A percentile compares a stretch with the other conserved stretches of the same genome.
phyloP scores from a whole-genome alignment of 2,797 vertebrate species.

The Danio choprae region DNA sequence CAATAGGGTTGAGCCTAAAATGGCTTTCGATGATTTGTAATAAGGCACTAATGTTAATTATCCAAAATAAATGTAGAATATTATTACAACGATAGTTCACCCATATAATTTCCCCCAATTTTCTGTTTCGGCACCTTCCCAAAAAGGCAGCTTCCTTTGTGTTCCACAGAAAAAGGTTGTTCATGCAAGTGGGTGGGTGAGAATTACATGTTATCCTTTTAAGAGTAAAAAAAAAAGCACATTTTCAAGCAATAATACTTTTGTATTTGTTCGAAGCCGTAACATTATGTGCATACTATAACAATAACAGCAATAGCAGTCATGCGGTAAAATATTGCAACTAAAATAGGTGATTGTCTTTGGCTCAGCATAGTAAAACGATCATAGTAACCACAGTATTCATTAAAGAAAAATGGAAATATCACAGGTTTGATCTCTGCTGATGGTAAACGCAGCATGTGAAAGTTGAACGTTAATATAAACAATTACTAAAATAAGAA shows the following conservation, averaged over 20 bases:
- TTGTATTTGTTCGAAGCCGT: conserved; percentile 14
- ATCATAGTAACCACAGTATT: conserved; percentile 20
- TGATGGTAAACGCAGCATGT: conserved; percentile 26
- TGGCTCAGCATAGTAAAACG: conserved; percentile 56
- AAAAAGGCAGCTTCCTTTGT: not conserved
- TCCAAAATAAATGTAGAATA: not conserved
- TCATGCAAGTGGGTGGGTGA: not conserved
- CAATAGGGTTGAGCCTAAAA: conserved; percentile 33
- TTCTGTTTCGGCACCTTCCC: not conserved
- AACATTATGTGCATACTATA: not conserved
- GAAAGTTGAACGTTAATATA: conserved; percentile 31
- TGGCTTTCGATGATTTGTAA: conserved; percentile 43
- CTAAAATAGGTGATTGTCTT: conserved; percentile 57
- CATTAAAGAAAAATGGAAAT: conserved; percentile 14
- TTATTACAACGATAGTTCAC: not conserved
- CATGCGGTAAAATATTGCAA: conserved; percentile 52
- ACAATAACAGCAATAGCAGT: conserved; percentile 22
- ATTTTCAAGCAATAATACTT: conserved; percentile 16
- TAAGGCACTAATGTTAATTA: conserved; percentile 53
- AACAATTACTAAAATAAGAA: conserved; percentile 32
- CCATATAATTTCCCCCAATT: not conserved
- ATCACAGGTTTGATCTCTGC: not conserved
- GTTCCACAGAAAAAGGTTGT: not conserved
- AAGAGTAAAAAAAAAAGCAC: not conserved
- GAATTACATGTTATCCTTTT: not conserved